phyloP scores from a whole-genome alignment of 2,888 invertebrate species.

The Metacarcinus magister region DNA sequence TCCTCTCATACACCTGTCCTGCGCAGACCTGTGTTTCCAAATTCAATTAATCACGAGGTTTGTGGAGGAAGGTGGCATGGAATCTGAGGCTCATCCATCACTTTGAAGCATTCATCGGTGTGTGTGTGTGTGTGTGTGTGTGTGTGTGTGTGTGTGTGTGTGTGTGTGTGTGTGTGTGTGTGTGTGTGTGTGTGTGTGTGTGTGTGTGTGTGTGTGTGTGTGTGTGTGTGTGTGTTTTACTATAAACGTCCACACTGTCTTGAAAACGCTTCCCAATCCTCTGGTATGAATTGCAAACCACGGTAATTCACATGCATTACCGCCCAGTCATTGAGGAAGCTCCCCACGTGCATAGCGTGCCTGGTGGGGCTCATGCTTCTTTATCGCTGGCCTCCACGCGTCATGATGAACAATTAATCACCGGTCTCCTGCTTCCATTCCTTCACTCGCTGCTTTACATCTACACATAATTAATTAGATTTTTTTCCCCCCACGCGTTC shows the following conservation, averaged over 20 bases:
- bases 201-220: not conserved
- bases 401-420: conserved; percentile 34
- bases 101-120: conserved; percentile 19
- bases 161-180: conserved; percentile 41
- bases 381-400: not conserved
- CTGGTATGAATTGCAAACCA: not conserved
- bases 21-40: conserved; percentile 1
- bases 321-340: not conserved
- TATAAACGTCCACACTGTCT: not conserved
- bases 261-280: not conserved
- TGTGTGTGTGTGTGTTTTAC: no score
- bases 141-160: conserved; percentile 39
- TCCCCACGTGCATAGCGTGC: not conserved
- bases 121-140: conserved; percentile 45
- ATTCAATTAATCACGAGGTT: not conserved
- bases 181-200: conserved; percentile 15
- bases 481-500: not conserved
- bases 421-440: conserved; percentile 12
- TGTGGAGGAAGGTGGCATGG: conserved; percentile 10
- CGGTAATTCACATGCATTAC: not conserved
- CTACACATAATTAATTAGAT: not conserved
- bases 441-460: not conserved
- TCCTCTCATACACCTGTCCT: not conserved
- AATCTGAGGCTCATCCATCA: conserved; percentile 38
- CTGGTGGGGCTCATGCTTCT: not conserved